phyloP scores from a whole-genome alignment of 2,888 invertebrate genomes.

The Leptogaster cylindrica region DNA sequence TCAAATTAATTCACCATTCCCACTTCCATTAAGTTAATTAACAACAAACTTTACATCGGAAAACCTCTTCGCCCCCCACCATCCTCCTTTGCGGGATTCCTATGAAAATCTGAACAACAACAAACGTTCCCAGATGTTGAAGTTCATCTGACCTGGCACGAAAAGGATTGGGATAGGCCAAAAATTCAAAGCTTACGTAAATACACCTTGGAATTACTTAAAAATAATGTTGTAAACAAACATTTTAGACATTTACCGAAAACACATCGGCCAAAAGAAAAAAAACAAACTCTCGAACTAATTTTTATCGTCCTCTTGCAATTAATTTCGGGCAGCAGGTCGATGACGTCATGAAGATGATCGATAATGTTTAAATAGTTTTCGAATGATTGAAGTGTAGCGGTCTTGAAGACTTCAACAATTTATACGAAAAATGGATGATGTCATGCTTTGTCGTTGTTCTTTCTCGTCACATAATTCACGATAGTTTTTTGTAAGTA shows the following conservation, averaged over 20 bases:
- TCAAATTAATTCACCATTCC: not conserved
- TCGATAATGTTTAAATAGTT: too few species aligned
- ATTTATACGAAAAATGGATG: too few species aligned
- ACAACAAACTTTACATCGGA: too few species aligned
- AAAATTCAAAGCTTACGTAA: conserved; percentile 14
- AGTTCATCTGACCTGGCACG: conserved; percentile 4
- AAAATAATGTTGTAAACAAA: conserved; percentile 13
- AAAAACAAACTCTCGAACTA: too few species aligned
- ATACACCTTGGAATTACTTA: conserved; percentile 17
- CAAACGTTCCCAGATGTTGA: conserved; percentile 15
- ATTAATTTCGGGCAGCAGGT: too few species aligned
- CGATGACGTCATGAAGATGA: too few species aligned
- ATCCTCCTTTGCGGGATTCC: not conserved
- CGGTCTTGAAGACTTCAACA: too few species aligned
- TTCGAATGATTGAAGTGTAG: too few species aligned
- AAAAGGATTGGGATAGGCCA: conserved; percentile 21
- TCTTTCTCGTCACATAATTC: too few species aligned
- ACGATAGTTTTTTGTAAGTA: too few species aligned
- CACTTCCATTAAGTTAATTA: conserved; percentile 18
- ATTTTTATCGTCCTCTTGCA: too few species aligned
- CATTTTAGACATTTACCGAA: not conserved
- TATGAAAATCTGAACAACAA: not conserved
- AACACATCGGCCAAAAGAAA: conserved; percentile 6
- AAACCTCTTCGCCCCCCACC: not conserved
- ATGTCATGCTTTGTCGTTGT: too few species aligned